phyloP scores from a whole-genome alignment of 92 coral and sea anemone genomes.

The Phymanthus crucifer region DNA sequence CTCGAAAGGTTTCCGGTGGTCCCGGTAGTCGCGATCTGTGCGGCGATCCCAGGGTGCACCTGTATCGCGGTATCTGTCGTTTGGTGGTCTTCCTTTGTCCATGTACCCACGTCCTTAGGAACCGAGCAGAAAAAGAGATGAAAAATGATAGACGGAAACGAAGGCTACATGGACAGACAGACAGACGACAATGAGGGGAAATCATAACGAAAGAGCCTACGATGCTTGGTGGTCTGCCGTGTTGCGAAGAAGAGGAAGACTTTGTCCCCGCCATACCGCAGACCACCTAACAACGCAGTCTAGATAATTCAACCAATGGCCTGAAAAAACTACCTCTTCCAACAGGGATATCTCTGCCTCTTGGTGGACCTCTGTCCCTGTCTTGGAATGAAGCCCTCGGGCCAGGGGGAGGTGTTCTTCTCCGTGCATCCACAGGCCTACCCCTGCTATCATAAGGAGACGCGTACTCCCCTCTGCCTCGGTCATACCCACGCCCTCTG shows the following conservation, averaged over 20 bases:
- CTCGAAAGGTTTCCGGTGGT: slow-evolving; percentile 62
- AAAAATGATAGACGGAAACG: neutral
- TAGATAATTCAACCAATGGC: neutral
- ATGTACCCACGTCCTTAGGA: slow-evolving; percentile 62
- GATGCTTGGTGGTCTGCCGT: too few relatives aligned
- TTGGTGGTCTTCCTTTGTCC: slow-evolving; percentile 74
- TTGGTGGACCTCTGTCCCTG: slow-evolving; percentile 63
- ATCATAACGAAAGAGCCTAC: neutral
- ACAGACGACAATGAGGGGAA: neutral
- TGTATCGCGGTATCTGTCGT: slow-evolving; percentile 73
- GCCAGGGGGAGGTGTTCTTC: slow-evolving; percentile 67
- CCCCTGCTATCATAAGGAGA: slow-evolving; percentile 74
- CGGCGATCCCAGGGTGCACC: slow-evolving; percentile 79
- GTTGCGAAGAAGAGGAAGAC: too few relatives aligned
- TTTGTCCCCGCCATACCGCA: too few relatives aligned
- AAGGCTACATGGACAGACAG: neutral
- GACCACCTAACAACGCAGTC: neutral
- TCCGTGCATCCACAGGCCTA: slow-evolving; percentile 62
- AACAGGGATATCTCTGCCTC: slow-evolving; percentile 28
- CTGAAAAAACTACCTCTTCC: slow-evolving; percentile 42
- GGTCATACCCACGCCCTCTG: slow-evolving; percentile 61
- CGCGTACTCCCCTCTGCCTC: slow-evolving; percentile 72
- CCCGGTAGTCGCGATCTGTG: slow-evolving; percentile 86
- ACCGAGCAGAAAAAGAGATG: neutral
- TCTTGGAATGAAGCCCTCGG: slow-evolving; percentile 60